These are phyloP conservation scores for Thalassarche chlororhynchos DNA, from an alignment of 2,113 vertebrate species.

Conservation along the genomic window DNA sequence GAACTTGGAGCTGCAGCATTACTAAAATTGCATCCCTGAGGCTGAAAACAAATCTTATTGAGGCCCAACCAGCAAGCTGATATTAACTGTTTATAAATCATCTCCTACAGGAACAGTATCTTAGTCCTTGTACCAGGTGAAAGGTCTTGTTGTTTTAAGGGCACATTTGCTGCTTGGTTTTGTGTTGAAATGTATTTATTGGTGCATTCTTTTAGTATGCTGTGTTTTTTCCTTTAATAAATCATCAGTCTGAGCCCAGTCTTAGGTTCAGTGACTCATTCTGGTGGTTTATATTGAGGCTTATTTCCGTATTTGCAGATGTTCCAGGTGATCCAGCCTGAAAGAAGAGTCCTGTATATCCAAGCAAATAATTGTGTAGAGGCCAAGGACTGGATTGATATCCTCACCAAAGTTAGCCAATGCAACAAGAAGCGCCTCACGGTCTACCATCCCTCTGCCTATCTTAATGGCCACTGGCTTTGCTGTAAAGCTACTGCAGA, in stretches of 20 bases:
- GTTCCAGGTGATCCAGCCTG: constrained; percentile 98
- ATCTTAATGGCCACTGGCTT: constrained; percentile 97
- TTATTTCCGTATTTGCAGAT: constrained; percentile 80
- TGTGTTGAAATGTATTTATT: not conserved
- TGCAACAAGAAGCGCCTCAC: constrained; percentile 95
- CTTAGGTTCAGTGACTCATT: not conserved
- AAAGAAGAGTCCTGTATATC: constrained; percentile 93
- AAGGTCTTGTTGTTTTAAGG: not conserved
- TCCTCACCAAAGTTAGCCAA: constrained; percentile 98
- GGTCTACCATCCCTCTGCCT: constrained; percentile 95
- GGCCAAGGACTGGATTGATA: constrained; percentile 96
- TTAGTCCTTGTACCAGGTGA: not conserved
- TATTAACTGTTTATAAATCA: constrained; percentile 29
- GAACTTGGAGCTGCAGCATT: not conserved
- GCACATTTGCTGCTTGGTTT: not conserved
- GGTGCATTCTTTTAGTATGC: not conserved
- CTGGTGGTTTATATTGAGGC: not conserved
- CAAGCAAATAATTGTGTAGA: constrained; percentile 99
- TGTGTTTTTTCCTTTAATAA: not conserved
- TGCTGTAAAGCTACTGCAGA: constrained; percentile 93
- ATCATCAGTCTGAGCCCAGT: not conserved
- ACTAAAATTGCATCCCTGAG: not conserved
- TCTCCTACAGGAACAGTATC: not conserved
- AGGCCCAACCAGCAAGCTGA: not conserved
- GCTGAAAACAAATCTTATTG: not conserved